These are phyloP conservation scores for Agonopterix arenella DNA, from an alignment of 2,888 invertebrate species.

Conservation along the genomic window DNA sequence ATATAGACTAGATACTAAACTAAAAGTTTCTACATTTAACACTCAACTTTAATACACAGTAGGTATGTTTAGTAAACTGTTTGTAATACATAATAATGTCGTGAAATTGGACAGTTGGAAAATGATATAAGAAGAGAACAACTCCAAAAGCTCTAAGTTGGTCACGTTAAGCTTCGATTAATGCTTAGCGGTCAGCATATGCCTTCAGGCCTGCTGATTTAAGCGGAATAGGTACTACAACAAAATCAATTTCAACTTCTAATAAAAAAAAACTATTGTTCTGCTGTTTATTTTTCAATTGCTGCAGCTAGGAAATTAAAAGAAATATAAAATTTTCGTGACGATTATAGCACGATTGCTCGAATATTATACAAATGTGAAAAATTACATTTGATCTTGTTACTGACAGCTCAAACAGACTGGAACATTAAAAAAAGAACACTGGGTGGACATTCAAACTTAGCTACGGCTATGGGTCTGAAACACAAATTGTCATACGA, in stretches of 20 bases:
- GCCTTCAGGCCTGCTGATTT: constrained; percentile 34
- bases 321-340: too few species aligned
- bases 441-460: constrained; percentile 56
- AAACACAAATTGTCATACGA: constrained; percentile 74
- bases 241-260: constrained; percentile 22
- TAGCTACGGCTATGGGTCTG: constrained; percentile 66
- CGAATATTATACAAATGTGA: constrained; percentile 16
- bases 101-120: constrained; percentile 65
- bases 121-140: constrained; percentile 65
- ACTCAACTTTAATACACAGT: constrained; percentile 35
- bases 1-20: constrained; percentile 16
- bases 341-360: constrained; percentile 15
- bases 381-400: constrained; percentile 9
- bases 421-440: constrained; percentile 35
- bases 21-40: constrained; percentile 29
- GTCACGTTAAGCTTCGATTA: constrained; percentile 71
- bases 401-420: constrained; percentile 14
- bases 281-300: constrained; percentile 11
- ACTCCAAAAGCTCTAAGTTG: constrained; percentile 64
- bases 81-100: constrained; percentile 44
- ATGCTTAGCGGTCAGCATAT: constrained; percentile 56
- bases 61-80: constrained; percentile 40
- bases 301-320: background rate
- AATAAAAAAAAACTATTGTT: constrained; percentile 10
- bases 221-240: constrained; percentile 43